Percentiles rank a stretch among this genome's conserved stretches.
Evolutionary conservation across 2,888 invertebrate genomes (phyloP).

Genomic region (Lithosia quadra): DNA sequence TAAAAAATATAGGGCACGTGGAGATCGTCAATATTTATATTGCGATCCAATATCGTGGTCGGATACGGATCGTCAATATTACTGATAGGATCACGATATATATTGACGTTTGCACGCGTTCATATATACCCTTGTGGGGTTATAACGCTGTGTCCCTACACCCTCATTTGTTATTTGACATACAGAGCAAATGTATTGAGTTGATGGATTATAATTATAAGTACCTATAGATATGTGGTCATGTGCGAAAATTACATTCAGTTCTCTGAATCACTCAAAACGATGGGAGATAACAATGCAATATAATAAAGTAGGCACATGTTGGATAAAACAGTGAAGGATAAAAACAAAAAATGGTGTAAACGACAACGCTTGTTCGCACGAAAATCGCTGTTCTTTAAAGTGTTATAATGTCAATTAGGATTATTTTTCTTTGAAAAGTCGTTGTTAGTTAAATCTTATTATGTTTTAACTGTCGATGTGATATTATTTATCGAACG

Average conservation of each 20-base stretch:
- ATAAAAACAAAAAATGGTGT: neutral
- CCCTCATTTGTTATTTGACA: too few species aligned
- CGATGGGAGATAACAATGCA: conserved; percentile 10
- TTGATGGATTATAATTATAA: neutral
- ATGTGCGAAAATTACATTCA: neutral
- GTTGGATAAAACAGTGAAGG: neutral
- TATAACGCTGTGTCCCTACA: too few species aligned
- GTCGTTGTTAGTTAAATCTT: neutral
- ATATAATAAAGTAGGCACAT: neutral
- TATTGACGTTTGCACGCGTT: too few species aligned
- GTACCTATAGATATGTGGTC: neutral
- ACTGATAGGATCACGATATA: too few species aligned
- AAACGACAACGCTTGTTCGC: neutral
- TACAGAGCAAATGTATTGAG: neutral
- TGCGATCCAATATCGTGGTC: too few species aligned
- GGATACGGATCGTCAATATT: too few species aligned
- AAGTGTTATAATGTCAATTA: neutral
- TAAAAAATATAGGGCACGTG: too few species aligned
- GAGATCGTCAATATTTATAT: too few species aligned
- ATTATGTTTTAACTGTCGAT: neutral
- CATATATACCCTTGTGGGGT: too few species aligned
- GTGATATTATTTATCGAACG: neutral
- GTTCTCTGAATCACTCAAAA: neutral
- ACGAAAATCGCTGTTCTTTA: neutral
- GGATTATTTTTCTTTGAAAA: neutral